Conservation (phyloP, 2,113 vertebrate genomes). For the Paramormyrops kingsleyae region DNA sequence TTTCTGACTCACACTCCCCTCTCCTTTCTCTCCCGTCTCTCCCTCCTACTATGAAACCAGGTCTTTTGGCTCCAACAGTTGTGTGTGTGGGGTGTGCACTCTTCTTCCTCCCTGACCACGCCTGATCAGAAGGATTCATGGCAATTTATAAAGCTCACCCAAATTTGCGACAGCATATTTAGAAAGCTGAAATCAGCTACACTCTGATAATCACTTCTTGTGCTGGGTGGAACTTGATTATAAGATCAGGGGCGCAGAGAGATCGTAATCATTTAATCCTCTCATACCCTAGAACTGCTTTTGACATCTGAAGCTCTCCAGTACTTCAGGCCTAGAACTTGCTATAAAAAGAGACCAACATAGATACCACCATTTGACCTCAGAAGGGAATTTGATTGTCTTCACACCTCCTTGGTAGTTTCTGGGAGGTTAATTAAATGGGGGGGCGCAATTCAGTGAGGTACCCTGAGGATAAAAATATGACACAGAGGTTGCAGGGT, state of each 20-base stretch:
- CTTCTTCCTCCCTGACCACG: background rate
- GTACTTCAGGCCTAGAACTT: background rate
- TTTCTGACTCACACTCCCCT: background rate
- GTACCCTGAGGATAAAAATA: background rate
- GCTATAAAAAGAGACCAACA: background rate
- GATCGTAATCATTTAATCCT: constrained; percentile 72
- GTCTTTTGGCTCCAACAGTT: background rate
- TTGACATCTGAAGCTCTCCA: constrained; percentile 37
- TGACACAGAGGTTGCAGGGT: constrained; percentile 16
- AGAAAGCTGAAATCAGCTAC: constrained; percentile 51
- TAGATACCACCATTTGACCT: constrained; percentile 2
- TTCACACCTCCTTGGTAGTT: background rate
- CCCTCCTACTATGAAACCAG: background rate
- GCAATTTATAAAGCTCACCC: background rate
- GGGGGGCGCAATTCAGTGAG: background rate
- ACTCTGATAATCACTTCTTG: constrained; percentile 62
- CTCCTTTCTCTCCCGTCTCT: background rate
- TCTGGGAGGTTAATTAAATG: background rate
- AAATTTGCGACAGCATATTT: constrained; percentile 28
- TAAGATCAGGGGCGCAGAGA: constrained; percentile 63
- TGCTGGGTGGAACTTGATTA: constrained; percentile 71
- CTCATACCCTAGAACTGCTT: constrained; percentile 66
- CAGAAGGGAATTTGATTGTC: background rate
- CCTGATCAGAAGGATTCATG: background rate
- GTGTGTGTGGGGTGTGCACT: background rate